A percentile compares a stretch with the other conserved stretches of the same genome.
Evolutionary conservation across 2,888 invertebrate genomes (phyloP).

Genomic region (Napeogenes sylphis): DNA sequence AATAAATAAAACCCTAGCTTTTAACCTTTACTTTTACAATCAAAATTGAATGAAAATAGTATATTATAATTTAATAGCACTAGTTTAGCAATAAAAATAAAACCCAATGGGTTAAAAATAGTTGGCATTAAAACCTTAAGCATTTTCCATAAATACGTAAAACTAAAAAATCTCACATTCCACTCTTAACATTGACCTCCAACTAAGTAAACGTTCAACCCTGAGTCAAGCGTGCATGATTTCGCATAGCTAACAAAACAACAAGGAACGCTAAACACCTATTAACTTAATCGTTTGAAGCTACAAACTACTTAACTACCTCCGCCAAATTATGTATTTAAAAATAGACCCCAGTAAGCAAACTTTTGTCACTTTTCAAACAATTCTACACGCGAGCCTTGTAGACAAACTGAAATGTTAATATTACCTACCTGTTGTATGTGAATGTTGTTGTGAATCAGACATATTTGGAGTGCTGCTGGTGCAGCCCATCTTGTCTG

Average conservation of each 20-base stretch:
- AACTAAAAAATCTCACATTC: conserved; percentile 17
- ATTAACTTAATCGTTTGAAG: conserved; percentile 9
- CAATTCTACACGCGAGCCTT: conserved; percentile 8
- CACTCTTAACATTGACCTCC: conserved; percentile 37
- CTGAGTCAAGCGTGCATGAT: conserved; percentile 25
- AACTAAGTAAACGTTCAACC: conserved; percentile 30
- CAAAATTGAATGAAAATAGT: no score
- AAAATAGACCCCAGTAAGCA: conserved; percentile 1
- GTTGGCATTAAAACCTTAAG: not conserved
- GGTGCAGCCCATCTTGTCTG: conserved; percentile 68
- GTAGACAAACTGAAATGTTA: conserved; percentile 13
- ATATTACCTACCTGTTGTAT: conserved; percentile 46
- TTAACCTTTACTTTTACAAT: no score
- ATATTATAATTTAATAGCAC: no score
- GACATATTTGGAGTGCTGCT: conserved; percentile 64
- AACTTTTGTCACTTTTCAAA: conserved; percentile 9
- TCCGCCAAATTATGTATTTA: not conserved
- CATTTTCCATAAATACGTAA: not conserved
- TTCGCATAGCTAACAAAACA: conserved; percentile 33
- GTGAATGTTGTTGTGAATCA: conserved; percentile 38
- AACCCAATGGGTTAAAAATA: not conserved
- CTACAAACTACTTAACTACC: conserved; percentile 1
- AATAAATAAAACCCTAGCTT: no score
- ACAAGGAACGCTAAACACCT: conserved; percentile 26
- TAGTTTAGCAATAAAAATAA: not conserved